Base-by-base conservation (phyloP, 2,113 vertebrate species). In the Colius striatus region DNA sequence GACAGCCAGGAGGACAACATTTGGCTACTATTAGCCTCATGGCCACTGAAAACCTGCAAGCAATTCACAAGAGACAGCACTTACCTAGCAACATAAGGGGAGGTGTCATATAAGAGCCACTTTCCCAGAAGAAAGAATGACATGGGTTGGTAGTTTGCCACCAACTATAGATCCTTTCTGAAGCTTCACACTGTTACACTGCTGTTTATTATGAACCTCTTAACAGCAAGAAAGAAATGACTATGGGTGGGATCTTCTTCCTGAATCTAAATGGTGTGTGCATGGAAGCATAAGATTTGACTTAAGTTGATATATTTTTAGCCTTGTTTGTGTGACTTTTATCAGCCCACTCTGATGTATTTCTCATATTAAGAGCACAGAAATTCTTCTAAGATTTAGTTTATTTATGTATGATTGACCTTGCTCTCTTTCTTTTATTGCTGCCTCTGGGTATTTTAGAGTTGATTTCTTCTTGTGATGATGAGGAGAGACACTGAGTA, bases 401-500 rank as follows among this genome's bases (percentile, higher is more conserved):
- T 81, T 45, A 63, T 29, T 54, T 47, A 26, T 7, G 9, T 32
- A 6, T 63, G 55, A 60, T 36, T 68, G 5, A 15, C 34, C 57
- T 68, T 41, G 68, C 32, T 6, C 47, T 75, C 50, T 61, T 67
- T 27, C 5, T 68, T 60, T 32, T n/a, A 30, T 36, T 41, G 41
- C 47, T 58, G 9, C 22, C 55, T 61, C 50, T 68, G 54, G 25
- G 14, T 30, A 55, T n/a, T 11, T 21, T 18, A 27, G n/a, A 38
- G 29, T 27, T 38, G 13, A 29, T 57, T 68, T 89, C 48, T 60
- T 65, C 19, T 25, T n/a, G 53, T 41, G 26, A 6, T 5, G 50
- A n/a, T 30, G 61, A 50, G n/a, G 21, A 75, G 41, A 82, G 43
- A 36, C 14, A 4, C n/a, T 9, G 11, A 0, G 0, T 9, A 51